Percentiles rank a stretch among this genome's conserved stretches.
These are phyloP conservation scores for Synanthedon myopaeformis DNA, from an alignment of 2,888 invertebrate genomes.

Conservation along the genomic window DNA sequence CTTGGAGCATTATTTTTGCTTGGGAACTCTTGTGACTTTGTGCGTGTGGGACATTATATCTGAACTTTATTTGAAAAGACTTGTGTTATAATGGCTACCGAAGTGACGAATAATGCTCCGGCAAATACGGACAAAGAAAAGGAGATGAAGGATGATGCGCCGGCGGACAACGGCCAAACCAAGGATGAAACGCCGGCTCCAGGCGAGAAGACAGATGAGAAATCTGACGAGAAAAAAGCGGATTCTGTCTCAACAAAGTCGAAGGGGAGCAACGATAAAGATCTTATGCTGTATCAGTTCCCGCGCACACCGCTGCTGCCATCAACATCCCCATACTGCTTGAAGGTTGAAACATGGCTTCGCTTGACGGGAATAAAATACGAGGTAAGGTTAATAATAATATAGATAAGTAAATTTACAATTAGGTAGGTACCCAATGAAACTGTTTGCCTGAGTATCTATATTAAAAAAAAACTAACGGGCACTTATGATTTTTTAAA, in stretches of 20 bases:
- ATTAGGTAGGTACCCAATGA: no score
- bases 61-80: no score
- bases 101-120: constrained; percentile 79
- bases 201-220: constrained; percentile 31
- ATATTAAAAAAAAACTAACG: no score
- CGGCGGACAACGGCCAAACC: constrained; percentile 56
- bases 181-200: constrained; percentile 53
- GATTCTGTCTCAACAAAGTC: constrained; percentile 80
- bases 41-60: constrained; percentile 15
- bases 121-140: constrained; percentile 74
- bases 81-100: constrained; percentile 74
- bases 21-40: constrained; percentile 15
- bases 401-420: background rate
- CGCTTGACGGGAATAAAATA: constrained; percentile 91
- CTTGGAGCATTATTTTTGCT: constrained; percentile 2
- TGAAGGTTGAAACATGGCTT: constrained; percentile 97
- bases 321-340: constrained; percentile 91
- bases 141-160: constrained; percentile 67
- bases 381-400: constrained; percentile 82
- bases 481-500: no score
- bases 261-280: constrained; percentile 90
- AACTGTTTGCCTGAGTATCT: no score
- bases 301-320: constrained; percentile 90
- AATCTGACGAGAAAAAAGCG: constrained; percentile 65
- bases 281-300: constrained; percentile 93